phyloP scores from a whole-genome alignment of 2,888 invertebrate genomes.

The Ecliptopera silaceata region DNA sequence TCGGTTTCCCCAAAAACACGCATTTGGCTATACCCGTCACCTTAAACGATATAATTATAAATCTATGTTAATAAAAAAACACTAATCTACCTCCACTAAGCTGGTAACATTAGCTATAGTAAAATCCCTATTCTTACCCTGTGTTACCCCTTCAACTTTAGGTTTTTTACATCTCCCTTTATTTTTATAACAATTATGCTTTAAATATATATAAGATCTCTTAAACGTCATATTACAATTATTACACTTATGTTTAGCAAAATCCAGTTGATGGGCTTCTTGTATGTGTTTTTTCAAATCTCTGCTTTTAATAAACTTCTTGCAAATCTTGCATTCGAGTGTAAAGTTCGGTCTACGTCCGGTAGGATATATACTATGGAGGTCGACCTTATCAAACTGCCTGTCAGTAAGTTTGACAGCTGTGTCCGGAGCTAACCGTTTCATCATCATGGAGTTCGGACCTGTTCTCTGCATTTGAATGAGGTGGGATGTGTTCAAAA shows the following conservation, averaged over 20 bases:
- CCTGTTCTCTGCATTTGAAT: constrained; percentile 58
- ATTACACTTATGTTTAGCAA: constrained; percentile 36
- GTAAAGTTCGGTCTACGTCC: background rate
- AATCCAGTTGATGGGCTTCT: constrained; percentile 34
- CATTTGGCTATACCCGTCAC: no score
- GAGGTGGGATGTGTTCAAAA: constrained; percentile 48
- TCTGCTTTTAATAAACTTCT: constrained; percentile 9
- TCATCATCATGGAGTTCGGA: constrained; percentile 48
- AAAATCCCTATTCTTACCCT: constrained; percentile 6
- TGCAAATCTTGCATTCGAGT: constrained; percentile 30
- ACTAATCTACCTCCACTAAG: constrained; percentile 11
- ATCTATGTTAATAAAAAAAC: no score
- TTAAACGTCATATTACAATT: constrained; percentile 39
- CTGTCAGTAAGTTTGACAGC: constrained; percentile 39
- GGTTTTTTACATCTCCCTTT: background rate
- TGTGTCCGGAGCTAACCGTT: constrained; percentile 40
- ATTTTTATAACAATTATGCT: constrained; percentile 31
- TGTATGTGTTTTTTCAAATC: constrained; percentile 37
- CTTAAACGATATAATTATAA: no score
- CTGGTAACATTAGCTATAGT: constrained; percentile 18
- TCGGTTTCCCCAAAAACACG: no score
- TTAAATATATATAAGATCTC: constrained; percentile 34
- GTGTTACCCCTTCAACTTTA: background rate
- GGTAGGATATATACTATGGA: constrained; percentile 36
- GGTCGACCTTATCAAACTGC: constrained; percentile 33